Percentiles rank a stretch among this genome's conserved stretches.
Evolutionary conservation across 2,113 vertebrate genomes (phyloP).

Genomic region (Hemicordylus capensis): DNA sequence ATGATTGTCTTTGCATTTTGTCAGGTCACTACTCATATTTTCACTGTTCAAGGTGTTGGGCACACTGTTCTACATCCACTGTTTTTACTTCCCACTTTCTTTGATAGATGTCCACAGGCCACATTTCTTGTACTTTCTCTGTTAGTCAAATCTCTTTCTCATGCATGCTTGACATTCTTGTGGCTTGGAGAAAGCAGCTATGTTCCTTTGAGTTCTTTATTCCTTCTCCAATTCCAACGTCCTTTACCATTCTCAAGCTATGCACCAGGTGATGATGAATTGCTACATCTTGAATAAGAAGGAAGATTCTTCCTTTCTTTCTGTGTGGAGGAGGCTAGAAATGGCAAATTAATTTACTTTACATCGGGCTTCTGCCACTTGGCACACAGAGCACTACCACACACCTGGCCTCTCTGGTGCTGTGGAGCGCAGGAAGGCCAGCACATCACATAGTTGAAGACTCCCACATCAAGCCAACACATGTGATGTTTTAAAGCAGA

Average conservation of each 20-base stretch:
- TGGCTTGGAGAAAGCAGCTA: not conserved
- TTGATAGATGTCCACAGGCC: not conserved
- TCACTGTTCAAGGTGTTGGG: too few relatives aligned
- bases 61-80: not conserved
- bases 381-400: not conserved
- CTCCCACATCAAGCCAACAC: not conserved
- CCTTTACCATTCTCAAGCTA: not conserved
- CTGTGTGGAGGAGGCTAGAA: not conserved
- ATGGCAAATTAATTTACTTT: not conserved
- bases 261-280: not conserved
- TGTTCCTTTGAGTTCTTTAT: not conserved
- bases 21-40: too few relatives aligned
- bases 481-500: not conserved
- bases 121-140: not conserved
- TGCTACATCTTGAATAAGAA: not conserved
- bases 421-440: not conserved
- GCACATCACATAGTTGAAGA: not conserved
- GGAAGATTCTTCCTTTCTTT: not conserved
- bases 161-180: conserved; percentile 1
- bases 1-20: not conserved
- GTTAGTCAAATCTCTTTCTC: not conserved
- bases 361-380: not conserved
- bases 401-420: not conserved
- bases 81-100: not conserved
- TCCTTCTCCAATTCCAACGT: not conserved